phyloP scores from a whole-genome alignment of 2,797 vertebrate genomes.

The Euphonia xanthogaster region DNA sequence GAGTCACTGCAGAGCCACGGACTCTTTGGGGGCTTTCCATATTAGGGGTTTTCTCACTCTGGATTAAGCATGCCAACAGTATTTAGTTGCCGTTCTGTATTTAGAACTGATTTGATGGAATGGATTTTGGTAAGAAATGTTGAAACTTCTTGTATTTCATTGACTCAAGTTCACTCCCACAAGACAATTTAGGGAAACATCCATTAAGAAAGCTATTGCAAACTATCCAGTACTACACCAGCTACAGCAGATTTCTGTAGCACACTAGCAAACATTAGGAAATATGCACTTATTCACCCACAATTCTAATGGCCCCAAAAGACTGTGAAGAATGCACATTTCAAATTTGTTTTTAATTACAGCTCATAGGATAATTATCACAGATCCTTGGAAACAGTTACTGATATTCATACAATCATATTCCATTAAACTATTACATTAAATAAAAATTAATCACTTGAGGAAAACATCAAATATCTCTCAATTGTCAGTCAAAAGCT shows the following conservation, averaged over 20 bases:
- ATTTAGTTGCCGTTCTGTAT: slow-evolving; percentile 28
- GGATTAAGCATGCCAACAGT: slow-evolving; percentile 41
- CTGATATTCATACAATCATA: not conserved
- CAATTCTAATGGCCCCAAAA: not conserved
- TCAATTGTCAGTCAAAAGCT: not conserved
- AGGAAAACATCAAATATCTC: not conserved
- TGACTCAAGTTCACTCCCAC: slow-evolving; percentile 6
- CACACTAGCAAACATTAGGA: not conserved
- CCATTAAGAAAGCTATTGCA: not conserved
- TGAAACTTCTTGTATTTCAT: slow-evolving; percentile 38
- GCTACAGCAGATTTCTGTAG: not conserved
- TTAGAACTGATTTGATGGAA: slow-evolving; percentile 50
- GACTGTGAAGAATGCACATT: not conserved
- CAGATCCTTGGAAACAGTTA: not conserved
- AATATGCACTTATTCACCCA: not conserved
- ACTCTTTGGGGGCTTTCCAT: slow-evolving; percentile 53
- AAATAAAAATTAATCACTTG: not conserved
- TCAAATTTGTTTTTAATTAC: not conserved
- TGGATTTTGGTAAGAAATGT: slow-evolving; percentile 23
- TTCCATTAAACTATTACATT: not conserved
- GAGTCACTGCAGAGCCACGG: slow-evolving; percentile 40
- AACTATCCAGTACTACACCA: not conserved
- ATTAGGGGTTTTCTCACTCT: slow-evolving; percentile 60
- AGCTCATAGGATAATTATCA: not conserved
- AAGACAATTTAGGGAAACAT: not conserved